These are phyloP conservation scores for Ophion ventricosus DNA, from an alignment of 2,888 invertebrate genomes.

Conservation along the genomic window DNA sequence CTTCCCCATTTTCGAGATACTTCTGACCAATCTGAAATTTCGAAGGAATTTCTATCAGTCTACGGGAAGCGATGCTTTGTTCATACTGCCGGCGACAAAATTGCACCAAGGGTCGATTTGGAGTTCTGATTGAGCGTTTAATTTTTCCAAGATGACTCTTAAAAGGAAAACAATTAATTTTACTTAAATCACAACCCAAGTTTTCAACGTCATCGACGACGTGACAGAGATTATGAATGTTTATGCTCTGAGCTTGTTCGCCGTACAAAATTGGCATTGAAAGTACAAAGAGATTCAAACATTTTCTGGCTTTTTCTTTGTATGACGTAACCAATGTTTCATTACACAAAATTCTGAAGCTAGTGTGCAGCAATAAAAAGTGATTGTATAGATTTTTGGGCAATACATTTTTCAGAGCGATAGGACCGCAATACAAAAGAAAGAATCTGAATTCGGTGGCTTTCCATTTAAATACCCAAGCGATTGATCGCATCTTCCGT, in stretches of 20 bases:
- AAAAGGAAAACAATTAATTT: slow-evolving; percentile 61
- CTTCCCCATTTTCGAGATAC: neutral
- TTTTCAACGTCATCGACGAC: slow-evolving; percentile 56
- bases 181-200: slow-evolving; percentile 40
- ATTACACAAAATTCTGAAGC: slow-evolving; percentile 51
- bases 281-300: slow-evolving; percentile 37
- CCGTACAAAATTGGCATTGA: slow-evolving; percentile 50
- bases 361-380: slow-evolving; percentile 49
- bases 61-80: neutral
- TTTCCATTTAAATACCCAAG: slow-evolving; percentile 34
- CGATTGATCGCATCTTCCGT: slow-evolving; percentile 9
- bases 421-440: slow-evolving; percentile 51
- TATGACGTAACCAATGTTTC: slow-evolving; percentile 17
- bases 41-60: neutral
- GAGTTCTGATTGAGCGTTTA: slow-evolving; percentile 48
- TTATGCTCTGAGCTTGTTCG: slow-evolving; percentile 38
- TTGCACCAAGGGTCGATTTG: slow-evolving; percentile 49
- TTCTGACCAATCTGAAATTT: neutral
- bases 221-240: slow-evolving; percentile 60
- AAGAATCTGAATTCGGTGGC: slow-evolving; percentile 58
- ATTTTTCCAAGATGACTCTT: slow-evolving; percentile 53
- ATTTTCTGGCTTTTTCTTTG: slow-evolving; percentile 29
- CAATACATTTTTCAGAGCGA: slow-evolving; percentile 51
- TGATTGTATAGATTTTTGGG: slow-evolving; percentile 42
- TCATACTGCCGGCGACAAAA: slow-evolving; percentile 43